phyloP scores from a whole-genome alignment of 2,888 invertebrate genomes.

The Ennomos erosarius region DNA sequence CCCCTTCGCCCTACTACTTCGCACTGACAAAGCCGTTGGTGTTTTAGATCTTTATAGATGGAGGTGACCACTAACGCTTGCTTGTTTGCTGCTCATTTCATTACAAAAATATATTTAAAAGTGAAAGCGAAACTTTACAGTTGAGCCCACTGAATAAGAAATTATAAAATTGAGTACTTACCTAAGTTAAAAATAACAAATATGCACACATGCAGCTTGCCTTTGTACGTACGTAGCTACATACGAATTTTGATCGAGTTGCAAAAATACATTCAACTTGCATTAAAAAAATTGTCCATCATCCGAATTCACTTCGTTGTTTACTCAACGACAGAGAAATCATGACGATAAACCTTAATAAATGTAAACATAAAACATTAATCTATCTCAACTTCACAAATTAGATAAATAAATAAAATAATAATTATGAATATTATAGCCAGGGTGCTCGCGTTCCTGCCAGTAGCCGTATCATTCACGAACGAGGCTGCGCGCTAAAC shows the following conservation, averaged over 20 bases:
- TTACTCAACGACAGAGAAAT: constrained; percentile 17
- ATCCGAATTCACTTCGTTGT: constrained; percentile 14
- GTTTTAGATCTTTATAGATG: too few species aligned
- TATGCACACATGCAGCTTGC: constrained; percentile 17
- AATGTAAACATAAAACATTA: constrained; percentile 23
- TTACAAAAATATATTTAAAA: too few species aligned
- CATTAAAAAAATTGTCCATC: constrained; percentile 17
- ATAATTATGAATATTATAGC: constrained; percentile 26
- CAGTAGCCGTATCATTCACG: constrained; percentile 45
- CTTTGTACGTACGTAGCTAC: not conserved
- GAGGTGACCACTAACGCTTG: too few species aligned
- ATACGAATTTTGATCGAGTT: constrained; percentile 12
- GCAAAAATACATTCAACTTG: constrained; percentile 19
- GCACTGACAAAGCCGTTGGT: too few species aligned
- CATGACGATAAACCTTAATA: constrained; percentile 19
- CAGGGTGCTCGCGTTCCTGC: constrained; percentile 51
- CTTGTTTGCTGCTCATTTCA: too few species aligned
- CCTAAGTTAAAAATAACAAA: not conserved
- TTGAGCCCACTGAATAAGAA: too few species aligned
- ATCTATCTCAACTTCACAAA: constrained; percentile 36
- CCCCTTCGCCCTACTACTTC: too few species aligned
- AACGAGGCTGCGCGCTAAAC: constrained; percentile 49
- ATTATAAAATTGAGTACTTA: too few species aligned
- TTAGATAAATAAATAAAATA: constrained; percentile 14
- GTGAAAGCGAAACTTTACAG: too few species aligned